Conservation (phyloP, 92 coral and sea anemone genomes). For the Bergia sp. region DNA sequence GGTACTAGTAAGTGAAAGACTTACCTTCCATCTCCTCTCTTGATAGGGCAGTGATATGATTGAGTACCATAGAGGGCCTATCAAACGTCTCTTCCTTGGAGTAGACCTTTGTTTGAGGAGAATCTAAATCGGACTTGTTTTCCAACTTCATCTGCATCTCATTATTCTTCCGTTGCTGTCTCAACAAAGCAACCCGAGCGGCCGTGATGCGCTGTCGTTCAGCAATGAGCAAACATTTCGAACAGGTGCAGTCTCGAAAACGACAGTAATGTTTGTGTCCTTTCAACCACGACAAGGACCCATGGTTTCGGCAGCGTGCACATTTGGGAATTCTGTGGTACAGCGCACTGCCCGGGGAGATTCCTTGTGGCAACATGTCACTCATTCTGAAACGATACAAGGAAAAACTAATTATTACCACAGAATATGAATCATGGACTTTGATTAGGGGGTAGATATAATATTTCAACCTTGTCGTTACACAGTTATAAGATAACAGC, state of each 20-base stretch:
- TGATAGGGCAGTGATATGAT: constrained; percentile 47
- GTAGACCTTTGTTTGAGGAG: constrained; percentile 41
- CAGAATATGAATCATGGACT: neutral
- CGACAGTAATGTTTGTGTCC: constrained; percentile 98
- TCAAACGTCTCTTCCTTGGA: constrained; percentile 76
- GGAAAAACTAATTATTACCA: neutral
- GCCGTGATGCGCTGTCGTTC: constrained; percentile 98
- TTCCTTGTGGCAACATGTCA: constrained; percentile 89
- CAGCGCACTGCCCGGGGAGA: constrained; percentile 91
- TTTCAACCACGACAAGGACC: constrained; percentile 93
- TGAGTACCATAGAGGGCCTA: constrained; percentile 92
- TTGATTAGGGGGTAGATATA: neutral
- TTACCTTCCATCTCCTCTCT: constrained; percentile 46
- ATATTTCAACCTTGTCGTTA: no score
- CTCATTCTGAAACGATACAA: constrained; percentile 71
- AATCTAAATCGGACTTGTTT: constrained; percentile 49
- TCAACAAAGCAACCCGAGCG: constrained; percentile 91
- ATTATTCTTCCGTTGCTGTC: constrained; percentile 94
- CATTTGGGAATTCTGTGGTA: constrained; percentile 98
- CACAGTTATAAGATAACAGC: neutral
- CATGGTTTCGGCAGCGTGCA: constrained; percentile 98
- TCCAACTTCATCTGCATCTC: constrained; percentile 67
- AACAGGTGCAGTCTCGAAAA: constrained; percentile 95
- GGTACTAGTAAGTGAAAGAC: neutral
- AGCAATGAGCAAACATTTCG: constrained; percentile 94